Conservation (phyloP, 1,140 invertebrate species). For the Drosophila nasuta region DNA sequence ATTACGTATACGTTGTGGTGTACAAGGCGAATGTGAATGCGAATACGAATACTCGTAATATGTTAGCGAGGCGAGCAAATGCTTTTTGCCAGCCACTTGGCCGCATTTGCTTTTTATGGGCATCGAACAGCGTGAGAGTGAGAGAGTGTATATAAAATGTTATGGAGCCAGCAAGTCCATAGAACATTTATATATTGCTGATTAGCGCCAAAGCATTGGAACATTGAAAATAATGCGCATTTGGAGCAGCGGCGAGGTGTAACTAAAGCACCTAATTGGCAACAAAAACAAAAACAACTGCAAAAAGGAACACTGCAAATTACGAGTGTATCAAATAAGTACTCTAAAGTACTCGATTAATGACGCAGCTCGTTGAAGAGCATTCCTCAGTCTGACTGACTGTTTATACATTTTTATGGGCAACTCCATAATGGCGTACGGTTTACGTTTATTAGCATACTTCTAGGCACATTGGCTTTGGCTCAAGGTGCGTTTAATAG, state of each 20-base stretch:
- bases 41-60: conserved; percentile 28
- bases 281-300: too few species aligned
- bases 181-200: conserved; percentile 43
- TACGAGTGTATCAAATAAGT: conserved; percentile 16
- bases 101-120: conserved; percentile 48
- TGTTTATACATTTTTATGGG: conserved; percentile 65
- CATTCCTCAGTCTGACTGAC: neutral
- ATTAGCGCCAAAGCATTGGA: conserved; percentile 25
- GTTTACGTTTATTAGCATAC: conserved; percentile 81
- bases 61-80: conserved; percentile 46
- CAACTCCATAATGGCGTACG: conserved; percentile 67
- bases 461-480: conserved; percentile 65
- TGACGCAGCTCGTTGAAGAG: neutral
- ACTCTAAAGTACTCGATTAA: conserved; percentile 28
- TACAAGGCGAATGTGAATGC: neutral
- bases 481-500: conserved; percentile 66
- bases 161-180: conserved; percentile 36
- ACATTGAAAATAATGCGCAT: conserved; percentile 38
- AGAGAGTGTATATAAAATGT: conserved; percentile 39
- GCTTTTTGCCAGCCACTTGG: conserved; percentile 48
- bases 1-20: conserved; percentile 22
- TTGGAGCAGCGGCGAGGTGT: conserved; percentile 12
- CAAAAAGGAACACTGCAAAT: conserved; percentile 7
- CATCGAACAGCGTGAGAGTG: conserved; percentile 6
- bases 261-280: conserved; percentile 26